These are phyloP conservation scores for Aphyosemion australe DNA, from an alignment of 2,113 vertebrate species.

Conservation along the genomic window DNA sequence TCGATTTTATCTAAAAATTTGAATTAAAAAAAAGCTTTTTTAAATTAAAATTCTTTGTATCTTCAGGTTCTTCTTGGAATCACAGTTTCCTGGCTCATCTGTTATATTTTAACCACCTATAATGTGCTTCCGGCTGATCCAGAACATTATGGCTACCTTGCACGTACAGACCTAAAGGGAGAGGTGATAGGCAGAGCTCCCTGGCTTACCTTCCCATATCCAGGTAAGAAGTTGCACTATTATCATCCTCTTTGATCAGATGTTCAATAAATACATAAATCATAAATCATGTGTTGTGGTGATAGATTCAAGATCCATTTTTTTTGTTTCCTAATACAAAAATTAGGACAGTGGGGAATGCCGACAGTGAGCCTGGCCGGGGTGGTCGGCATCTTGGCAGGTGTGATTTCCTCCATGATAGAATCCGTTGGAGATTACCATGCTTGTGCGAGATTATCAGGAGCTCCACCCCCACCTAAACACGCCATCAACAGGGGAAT, in stretches of 20 bases:
- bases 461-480: slow-evolving; percentile 88
- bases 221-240: slow-evolving; percentile 77
- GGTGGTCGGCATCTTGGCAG: slow-evolving; percentile 91
- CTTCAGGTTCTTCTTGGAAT: slow-evolving; percentile 91
- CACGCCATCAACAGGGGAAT: slow-evolving; percentile 93
- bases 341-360: slow-evolving; percentile 91
- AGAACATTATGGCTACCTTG: slow-evolving; percentile 83
- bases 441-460: slow-evolving; percentile 90
- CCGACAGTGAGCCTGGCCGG: slow-evolving; percentile 92
- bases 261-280: too few relatives aligned
- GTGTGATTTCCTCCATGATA: slow-evolving; percentile 94
- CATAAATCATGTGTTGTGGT: not conserved
- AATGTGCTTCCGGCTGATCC: slow-evolving; percentile 81
- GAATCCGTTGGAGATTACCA: slow-evolving; percentile 96
- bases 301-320: too few relatives aligned
- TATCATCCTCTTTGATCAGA: not conserved
- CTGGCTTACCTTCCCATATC: slow-evolving; percentile 93
- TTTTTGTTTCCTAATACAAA: not conserved
- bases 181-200: slow-evolving; percentile 82
- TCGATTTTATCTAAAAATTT: not conserved
- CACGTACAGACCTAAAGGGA: slow-evolving; percentile 89
- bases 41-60: not conserved
- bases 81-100: slow-evolving; percentile 89
- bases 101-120: slow-evolving; percentile 84
- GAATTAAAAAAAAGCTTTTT: not conserved